Base-by-base conservation (phyloP, 2,888 invertebrate genomes). In the Caenorhabditis afra region DNA sequence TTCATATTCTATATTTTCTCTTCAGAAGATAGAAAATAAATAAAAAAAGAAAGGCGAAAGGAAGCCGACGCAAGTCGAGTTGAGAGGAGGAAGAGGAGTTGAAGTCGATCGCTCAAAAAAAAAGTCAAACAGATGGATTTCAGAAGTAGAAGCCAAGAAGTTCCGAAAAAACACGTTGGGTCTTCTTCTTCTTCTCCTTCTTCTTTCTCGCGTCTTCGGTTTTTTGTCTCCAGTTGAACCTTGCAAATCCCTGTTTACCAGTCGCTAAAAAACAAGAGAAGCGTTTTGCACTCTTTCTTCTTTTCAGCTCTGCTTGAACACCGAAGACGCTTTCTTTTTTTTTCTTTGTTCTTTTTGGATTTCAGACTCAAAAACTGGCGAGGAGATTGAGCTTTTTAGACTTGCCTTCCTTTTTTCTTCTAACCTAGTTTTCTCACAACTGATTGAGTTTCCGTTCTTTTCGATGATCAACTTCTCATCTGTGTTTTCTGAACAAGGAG, bases 251-350 rank as follows among this genome's bases (percentile, higher is more conserved):
- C 7, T 41, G 23, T 44, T 58, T 58, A 55, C 39, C 39, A 11
- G 35, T 3, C 18, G 53, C n/a, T n/a, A 8, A 41, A 20, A 11
- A 22, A 23, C 16, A 8, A 41, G 14, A 11, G 44, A 23, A 68
- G 58, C 59, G 50, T 50, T 41, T 29, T 68, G 59, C 59, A 68
- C 59, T 68, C 20, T 58, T 59, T 59, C 41, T 57, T 3, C 7
- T 29, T 29, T 7, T 41, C 41, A 57, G 11, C 12, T 16, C 4
- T 39, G 11, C 23, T 44, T 3, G 7, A 41, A 11, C 4, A 41
- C 41, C n/a, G n/a, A n/a, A 41, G 11, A 41, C 41, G 14, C 41
- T 14, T 11, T 29, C 16, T 23, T 44, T 12, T 22, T 45, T n/a
- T 45, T 45, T 29, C 29, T 4, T 4, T 16, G n/a, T n/a, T 23